Conservation (phyloP, 1,140 invertebrate species). For the Hyles vespertilio region DNA sequence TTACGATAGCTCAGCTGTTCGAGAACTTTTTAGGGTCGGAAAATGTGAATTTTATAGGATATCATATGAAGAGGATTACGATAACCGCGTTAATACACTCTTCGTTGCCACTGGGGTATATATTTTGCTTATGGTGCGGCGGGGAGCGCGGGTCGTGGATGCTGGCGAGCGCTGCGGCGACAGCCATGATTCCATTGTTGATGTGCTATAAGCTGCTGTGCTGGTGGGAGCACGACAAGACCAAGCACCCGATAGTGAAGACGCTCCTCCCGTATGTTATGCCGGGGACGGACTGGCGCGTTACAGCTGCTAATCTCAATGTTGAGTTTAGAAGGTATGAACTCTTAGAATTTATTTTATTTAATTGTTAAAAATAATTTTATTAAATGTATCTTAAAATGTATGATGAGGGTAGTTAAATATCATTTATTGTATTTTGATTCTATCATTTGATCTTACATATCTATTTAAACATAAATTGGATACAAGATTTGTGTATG, state of each 20-base stretch:
- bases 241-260: slow-evolving; percentile 84
- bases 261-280: slow-evolving; percentile 81
- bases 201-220: slow-evolving; percentile 73
- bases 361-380: slow-evolving; percentile 27
- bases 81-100: slow-evolving; percentile 82
- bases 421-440: too few relatives aligned
- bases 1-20: slow-evolving; percentile 84
- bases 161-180: slow-evolving; percentile 48
- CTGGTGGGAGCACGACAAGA: slow-evolving; percentile 84
- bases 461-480: too few relatives aligned
- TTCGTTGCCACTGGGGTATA: slow-evolving; percentile 82
- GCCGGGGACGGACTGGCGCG: slow-evolving; percentile 78
- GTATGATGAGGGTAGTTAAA: too few relatives aligned
- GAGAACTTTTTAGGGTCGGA: slow-evolving; percentile 81
- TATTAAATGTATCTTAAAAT: too few relatives aligned
- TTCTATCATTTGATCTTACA: too few relatives aligned
- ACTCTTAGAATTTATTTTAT: too few relatives aligned
- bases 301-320: slow-evolving; percentile 85
- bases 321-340: slow-evolving; percentile 84
- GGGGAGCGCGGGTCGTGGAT: slow-evolving; percentile 51
- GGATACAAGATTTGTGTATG: too few relatives aligned
- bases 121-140: slow-evolving; percentile 62
- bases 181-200: slow-evolving; percentile 38
- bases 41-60: slow-evolving; percentile 81
- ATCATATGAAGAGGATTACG: slow-evolving; percentile 82